phyloP scores from a whole-genome alignment of 2,888 invertebrate species.

The Chloroclystis v-ata region DNA sequence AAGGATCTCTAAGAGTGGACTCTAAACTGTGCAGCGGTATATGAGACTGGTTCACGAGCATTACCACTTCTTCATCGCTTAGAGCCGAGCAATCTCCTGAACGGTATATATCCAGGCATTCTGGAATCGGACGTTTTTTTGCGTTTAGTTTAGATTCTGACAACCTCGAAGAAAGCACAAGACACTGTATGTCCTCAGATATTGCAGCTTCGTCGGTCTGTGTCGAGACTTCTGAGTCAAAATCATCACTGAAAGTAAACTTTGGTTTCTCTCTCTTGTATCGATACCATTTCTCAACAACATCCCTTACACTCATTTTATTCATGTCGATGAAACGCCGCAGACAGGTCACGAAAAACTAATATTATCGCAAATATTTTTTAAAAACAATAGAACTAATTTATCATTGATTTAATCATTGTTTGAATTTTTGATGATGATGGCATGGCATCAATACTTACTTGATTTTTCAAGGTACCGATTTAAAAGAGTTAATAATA shows the following conservation, averaged over 20 bases:
- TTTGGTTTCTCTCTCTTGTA: slow-evolving; percentile 46
- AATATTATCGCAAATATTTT: too few relatives aligned
- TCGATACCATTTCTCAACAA: slow-evolving; percentile 46
- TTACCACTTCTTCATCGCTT: slow-evolving; percentile 90
- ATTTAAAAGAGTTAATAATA: too few relatives aligned
- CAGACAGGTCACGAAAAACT: too few relatives aligned
- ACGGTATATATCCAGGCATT: slow-evolving; percentile 86
- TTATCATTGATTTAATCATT: too few relatives aligned
- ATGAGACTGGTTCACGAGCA: slow-evolving; percentile 87
- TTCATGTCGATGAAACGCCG: slow-evolving; percentile 73
- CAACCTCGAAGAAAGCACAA: slow-evolving; percentile 62
- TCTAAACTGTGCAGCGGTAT: slow-evolving; percentile 93
- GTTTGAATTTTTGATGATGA: too few relatives aligned
- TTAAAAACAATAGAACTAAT: too few relatives aligned
- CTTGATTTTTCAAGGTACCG: too few relatives aligned
- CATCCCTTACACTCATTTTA: slow-evolving; percentile 67
- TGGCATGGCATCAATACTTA: too few relatives aligned
- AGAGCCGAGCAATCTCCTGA: slow-evolving; percentile 83
- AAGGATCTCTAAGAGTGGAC: slow-evolving; percentile 86
- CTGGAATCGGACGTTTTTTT: slow-evolving; percentile 79
- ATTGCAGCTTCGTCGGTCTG: slow-evolving; percentile 78
- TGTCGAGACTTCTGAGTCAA: slow-evolving; percentile 77
- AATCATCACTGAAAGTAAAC: slow-evolving; percentile 63
- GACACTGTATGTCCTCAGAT: slow-evolving; percentile 57
- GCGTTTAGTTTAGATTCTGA: slow-evolving; percentile 59